Percentiles rank a stretch among this genome's conserved stretches.
phyloP scores from a whole-genome alignment of 2,797 vertebrate species.

The Hemitrygon akajei region DNA sequence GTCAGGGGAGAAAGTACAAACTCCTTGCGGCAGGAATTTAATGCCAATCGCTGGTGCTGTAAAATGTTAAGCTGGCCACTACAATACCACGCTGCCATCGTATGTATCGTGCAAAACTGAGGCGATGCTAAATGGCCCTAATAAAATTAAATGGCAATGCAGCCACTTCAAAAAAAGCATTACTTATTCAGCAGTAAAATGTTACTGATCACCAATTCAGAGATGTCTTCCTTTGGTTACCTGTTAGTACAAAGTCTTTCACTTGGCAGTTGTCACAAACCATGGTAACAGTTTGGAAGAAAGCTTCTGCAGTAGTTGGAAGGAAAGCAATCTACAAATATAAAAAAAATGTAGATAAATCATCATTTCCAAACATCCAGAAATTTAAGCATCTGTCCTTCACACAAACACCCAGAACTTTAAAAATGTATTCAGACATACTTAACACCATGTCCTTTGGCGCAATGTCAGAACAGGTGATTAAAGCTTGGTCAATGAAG shows the following conservation, averaged over 20 bases:
- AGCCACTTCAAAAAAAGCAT: neutral
- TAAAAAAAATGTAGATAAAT: slow-evolving; percentile 10
- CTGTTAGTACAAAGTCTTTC: slow-evolving; percentile 70
- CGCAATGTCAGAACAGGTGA: neutral
- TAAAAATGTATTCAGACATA: neutral
- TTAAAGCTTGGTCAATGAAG: neutral
- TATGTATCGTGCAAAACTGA: neutral
- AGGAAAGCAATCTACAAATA: slow-evolving; percentile 76
- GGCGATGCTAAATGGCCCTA: neutral
- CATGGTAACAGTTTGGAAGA: slow-evolving; percentile 61
- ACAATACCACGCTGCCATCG: too few species aligned
- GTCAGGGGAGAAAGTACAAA: too few species aligned
- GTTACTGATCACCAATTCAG: slow-evolving; percentile 39
- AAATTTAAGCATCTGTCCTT: too few species aligned
- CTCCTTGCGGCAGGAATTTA: too few species aligned
- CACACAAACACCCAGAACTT: too few species aligned
- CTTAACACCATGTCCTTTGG: too few species aligned
- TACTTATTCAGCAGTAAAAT: neutral
- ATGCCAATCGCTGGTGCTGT: too few species aligned
- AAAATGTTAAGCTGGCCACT: too few species aligned
- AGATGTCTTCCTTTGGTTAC: slow-evolving; percentile 49
- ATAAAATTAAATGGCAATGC: neutral
- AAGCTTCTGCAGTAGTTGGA: slow-evolving; percentile 59
- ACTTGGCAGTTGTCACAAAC: slow-evolving; percentile 83
- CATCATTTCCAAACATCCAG: too few species aligned